A percentile compares a stretch with the other conserved stretches of the same genome.
Conservation (phyloP, 1,140 invertebrate genomes). For the Calliphora vicina region DNA sequence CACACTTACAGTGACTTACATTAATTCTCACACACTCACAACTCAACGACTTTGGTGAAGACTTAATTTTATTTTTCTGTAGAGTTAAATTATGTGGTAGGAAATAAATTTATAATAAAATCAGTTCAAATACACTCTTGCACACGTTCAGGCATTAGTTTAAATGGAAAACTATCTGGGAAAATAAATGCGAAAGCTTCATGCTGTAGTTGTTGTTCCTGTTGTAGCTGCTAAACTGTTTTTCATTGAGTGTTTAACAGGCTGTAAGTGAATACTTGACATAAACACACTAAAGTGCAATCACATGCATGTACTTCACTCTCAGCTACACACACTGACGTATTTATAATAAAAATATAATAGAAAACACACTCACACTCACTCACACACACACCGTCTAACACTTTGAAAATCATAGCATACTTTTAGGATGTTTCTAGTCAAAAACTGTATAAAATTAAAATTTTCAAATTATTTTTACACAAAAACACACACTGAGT, state of each 20-base stretch:
- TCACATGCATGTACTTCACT: conserved; percentile 7
- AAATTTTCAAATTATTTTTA: neutral
- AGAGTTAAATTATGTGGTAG: conserved; percentile 10
- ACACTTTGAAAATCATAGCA: neutral
- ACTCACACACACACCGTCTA: neutral
- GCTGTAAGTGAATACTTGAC: conserved; percentile 33
- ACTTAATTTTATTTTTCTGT: neutral
- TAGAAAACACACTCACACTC: neutral
- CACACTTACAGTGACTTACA: neutral
- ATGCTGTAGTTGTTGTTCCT: neutral
- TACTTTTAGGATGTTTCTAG: neutral
- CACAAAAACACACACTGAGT: too few species aligned
- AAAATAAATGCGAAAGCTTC: neutral
- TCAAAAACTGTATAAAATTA: neutral
- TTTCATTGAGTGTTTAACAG: conserved; percentile 29
- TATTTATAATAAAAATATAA: neutral
- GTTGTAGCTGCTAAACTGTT: conserved; percentile 13
- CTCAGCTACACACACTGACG: neutral
- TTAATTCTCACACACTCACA: too few species aligned
- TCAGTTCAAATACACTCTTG: neutral
- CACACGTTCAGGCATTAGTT: neutral
- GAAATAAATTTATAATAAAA: neutral
- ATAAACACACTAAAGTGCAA: conserved; percentile 30
- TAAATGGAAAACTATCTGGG: neutral
- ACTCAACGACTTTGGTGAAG: too few species aligned